phyloP scores from a whole-genome alignment of 2,113 vertebrate genomes.

The Spheniscus mendiculus region DNA sequence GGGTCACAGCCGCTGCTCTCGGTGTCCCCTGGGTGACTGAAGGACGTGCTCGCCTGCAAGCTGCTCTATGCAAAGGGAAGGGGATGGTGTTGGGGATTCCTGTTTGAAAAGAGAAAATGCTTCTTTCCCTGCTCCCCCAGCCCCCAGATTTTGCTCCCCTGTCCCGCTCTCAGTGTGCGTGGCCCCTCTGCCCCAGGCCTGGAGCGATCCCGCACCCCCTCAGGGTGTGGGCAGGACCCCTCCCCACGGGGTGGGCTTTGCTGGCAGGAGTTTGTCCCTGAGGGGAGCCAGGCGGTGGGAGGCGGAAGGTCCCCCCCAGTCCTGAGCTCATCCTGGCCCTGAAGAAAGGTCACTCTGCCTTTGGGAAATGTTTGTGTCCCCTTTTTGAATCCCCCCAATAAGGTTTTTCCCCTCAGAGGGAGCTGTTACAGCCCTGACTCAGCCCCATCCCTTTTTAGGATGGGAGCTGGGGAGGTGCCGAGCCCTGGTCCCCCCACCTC shows the following conservation, averaged over 20 bases:
- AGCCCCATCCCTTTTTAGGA: background rate
- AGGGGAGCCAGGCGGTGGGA: background rate
- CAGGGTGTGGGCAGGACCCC: background rate
- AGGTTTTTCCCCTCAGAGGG: background rate
- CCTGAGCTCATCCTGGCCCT: background rate
- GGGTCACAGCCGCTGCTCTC: background rate
- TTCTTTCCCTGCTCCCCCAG: background rate
- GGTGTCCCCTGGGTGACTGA: background rate
- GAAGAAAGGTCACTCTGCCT: background rate
- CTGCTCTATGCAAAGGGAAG: slow-evolving; percentile 44
- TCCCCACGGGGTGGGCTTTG: background rate
- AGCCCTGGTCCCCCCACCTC: background rate
- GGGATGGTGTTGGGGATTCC: background rate
- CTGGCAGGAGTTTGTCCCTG: background rate
- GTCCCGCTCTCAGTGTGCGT: background rate
- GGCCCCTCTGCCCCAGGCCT: background rate
- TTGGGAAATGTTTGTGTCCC: background rate
- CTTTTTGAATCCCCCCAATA: background rate
- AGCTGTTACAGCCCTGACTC: background rate
- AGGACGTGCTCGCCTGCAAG: background rate
- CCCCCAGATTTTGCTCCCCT: background rate
- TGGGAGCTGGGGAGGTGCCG: background rate
- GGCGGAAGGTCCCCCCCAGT: background rate
- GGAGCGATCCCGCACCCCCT: background rate
- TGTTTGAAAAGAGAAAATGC: background rate